A percentile compares a stretch with the other conserved stretches of the same genome.
phyloP scores from a whole-genome alignment of 2,888 invertebrate genomes.

The Druceiella hillmani region DNA sequence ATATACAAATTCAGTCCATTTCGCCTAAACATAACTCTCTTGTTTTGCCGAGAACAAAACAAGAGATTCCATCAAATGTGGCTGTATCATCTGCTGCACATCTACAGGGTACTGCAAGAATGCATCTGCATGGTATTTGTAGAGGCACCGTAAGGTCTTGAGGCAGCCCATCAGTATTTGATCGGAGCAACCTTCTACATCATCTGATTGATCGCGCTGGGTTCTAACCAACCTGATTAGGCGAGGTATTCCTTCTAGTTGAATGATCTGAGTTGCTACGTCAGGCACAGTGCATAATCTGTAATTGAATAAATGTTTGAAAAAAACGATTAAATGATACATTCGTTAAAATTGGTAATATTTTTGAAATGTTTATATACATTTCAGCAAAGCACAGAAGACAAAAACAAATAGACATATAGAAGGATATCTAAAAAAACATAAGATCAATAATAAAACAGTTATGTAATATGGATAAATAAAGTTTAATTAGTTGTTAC shows the following conservation, averaged over 20 bases:
- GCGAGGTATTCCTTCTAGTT: conserved; percentile 60
- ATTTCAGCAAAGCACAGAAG: no score
- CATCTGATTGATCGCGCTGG: conserved; percentile 36
- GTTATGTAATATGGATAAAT: no score
- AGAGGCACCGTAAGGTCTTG: conserved; percentile 41
- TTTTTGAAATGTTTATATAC: conserved; percentile 1
- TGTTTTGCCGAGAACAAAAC: conserved; percentile 72
- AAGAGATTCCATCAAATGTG: conserved; percentile 72
- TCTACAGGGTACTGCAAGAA: conserved; percentile 48
- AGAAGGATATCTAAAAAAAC: no score
- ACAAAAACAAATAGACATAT: no score
- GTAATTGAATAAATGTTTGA: conserved; percentile 14
- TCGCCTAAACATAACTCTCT: conserved; percentile 79
- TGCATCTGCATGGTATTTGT: conserved; percentile 43
- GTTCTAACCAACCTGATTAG: conserved; percentile 63
- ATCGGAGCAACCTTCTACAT: conserved; percentile 37
- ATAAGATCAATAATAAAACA: no score
- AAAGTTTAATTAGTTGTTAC: no score
- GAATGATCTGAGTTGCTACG: conserved; percentile 64
- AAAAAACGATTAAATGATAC: neutral
- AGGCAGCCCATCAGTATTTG: conserved; percentile 45
- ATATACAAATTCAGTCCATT: no score
- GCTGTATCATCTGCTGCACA: conserved; percentile 67
- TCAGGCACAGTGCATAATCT: conserved; percentile 64
- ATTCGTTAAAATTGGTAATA: neutral